Conservation (phyloP, 2,888 invertebrate genomes). For the Brenthis daphne region DNA sequence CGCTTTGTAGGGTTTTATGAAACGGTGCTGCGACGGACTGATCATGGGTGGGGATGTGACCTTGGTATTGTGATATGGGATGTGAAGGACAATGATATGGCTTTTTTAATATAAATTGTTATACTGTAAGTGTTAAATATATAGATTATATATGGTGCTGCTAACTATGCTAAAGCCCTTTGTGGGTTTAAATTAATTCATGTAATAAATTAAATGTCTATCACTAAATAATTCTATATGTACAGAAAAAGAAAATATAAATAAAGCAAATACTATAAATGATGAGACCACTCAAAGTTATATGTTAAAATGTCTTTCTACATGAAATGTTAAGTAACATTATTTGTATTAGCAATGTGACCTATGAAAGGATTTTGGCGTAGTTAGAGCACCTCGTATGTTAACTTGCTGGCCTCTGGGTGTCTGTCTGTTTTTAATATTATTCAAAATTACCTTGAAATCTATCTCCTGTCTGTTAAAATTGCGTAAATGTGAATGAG, state of each 20-base stretch:
- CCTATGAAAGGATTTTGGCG: conserved; percentile 5
- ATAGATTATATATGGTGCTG: conserved; percentile 47
- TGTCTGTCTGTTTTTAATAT: conserved; percentile 76
- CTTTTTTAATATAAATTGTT: conserved; percentile 67
- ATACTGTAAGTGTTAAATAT: conserved; percentile 74
- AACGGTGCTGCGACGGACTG: conserved; percentile 54
- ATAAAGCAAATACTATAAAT: neutral
- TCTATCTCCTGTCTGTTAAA: conserved; percentile 40
- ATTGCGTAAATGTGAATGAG: conserved; percentile 41
- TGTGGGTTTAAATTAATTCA: neutral
- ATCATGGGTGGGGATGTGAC: conserved; percentile 55
- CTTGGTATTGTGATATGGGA: conserved; percentile 70
- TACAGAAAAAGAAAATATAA: neutral
- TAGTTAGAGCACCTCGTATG: conserved; percentile 42
- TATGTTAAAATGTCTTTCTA: conserved; percentile 1
- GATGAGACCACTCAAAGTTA: no score
- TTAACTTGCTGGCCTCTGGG: conserved; percentile 63
- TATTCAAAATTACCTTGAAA: conserved; percentile 64
- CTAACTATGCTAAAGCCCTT: conserved; percentile 8
- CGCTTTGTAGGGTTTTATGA: conserved; percentile 31
- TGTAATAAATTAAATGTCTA: neutral
- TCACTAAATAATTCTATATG: neutral
- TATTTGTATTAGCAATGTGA: neutral
- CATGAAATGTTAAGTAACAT: conserved; percentile 6
- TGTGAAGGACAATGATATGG: conserved; percentile 52